Percentiles rank a stretch among this genome's conserved stretches.
Conservation (phyloP, 1,140 invertebrate genomes). For the Periplaneta americana region DNA sequence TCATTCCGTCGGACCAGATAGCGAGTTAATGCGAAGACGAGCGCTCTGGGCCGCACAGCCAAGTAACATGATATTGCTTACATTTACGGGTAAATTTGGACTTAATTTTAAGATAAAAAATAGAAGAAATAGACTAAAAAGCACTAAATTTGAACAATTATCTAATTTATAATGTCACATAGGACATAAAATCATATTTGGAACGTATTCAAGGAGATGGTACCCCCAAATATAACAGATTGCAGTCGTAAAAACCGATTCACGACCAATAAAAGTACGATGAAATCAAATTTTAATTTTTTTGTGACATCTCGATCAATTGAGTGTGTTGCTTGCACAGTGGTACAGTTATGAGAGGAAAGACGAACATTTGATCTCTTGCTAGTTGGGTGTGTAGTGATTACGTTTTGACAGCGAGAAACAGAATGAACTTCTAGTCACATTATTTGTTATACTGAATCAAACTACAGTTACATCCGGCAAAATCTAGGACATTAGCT, state of each 20-base stretch:
- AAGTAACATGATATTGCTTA: background rate
- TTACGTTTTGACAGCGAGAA: background rate
- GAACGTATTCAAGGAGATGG: too few relatives aligned
- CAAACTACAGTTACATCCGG: too few relatives aligned
- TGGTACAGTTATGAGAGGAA: background rate
- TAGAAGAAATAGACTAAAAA: too few relatives aligned
- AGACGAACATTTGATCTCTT: background rate
- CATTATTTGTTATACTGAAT: too few relatives aligned
- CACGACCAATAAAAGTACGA: background rate
- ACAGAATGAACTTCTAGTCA: too few relatives aligned
- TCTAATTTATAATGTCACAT: too few relatives aligned
- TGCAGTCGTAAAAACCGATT: background rate
- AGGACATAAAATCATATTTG: too few relatives aligned
- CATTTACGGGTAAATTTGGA: background rate
- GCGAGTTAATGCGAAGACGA: background rate
- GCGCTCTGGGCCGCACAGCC: fast-evolving
- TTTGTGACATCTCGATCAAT: background rate
- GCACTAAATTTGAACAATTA: too few relatives aligned
- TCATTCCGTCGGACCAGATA: slow-evolving; percentile 2
- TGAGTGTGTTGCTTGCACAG: background rate
- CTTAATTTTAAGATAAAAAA: background rate
- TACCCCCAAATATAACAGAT: too few relatives aligned
- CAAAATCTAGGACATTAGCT: too few relatives aligned
- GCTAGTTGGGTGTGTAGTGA: background rate
- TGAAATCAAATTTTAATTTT: background rate